phyloP scores from a whole-genome alignment of 64 coral and sea anemone genomes.

The Acropora tenuis region DNA sequence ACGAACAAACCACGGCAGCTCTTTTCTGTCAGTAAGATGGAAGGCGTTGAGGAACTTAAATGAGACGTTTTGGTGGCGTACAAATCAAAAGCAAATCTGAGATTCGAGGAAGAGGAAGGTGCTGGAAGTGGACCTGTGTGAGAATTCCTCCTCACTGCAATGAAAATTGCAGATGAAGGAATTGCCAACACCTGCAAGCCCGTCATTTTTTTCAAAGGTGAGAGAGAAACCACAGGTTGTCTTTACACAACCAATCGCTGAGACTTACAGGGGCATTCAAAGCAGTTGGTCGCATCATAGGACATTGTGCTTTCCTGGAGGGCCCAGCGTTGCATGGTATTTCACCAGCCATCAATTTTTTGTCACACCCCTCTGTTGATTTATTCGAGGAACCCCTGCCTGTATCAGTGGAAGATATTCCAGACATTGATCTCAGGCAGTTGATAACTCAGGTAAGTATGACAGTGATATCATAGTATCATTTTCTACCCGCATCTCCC shows the following conservation, averaged over 20 bases:
- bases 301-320: conserved; percentile 29
- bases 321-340: conserved; percentile 34
- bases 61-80: conserved; percentile 6
- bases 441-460: conserved; percentile 14
- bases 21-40: background rate
- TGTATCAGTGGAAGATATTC: conserved; percentile 24
- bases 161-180: conserved; percentile 27
- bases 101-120: conserved; percentile 49
- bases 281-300: conserved; percentile 54
- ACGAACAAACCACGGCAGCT: background rate
- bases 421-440: conserved; percentile 30
- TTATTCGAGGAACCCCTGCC: background rate
- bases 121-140: conserved; percentile 41
- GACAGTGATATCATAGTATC: background rate
- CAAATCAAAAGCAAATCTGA: conserved; percentile 16
- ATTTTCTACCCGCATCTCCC: background rate
- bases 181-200: conserved; percentile 21
- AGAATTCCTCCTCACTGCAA: conserved; percentile 31
- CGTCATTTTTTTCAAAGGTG: conserved; percentile 26
- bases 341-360: conserved; percentile 38
- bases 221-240: conserved; percentile 40
- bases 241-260: conserved; percentile 25
- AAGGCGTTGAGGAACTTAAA: conserved; percentile 39
- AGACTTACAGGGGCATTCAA: conserved; percentile 42
- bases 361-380: background rate